Evolutionary conservation across 1,140 invertebrate species (phyloP).

Genomic region (Pygmarrhopalites habei): DNA sequence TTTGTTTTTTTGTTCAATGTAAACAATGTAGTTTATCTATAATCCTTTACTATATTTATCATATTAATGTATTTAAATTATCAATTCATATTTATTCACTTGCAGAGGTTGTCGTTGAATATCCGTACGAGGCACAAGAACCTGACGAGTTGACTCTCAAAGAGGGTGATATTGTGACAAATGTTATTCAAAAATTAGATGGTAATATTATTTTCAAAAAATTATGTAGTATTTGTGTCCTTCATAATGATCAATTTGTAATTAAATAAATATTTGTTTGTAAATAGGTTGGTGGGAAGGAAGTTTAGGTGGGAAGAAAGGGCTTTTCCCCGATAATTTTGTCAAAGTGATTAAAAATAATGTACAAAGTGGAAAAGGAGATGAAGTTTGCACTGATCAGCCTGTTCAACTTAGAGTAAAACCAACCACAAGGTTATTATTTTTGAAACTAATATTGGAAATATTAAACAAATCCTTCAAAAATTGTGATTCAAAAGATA

Average conservation of each 20-base stretch:
- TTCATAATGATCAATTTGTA: neutral
- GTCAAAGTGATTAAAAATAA: constrained; percentile 57
- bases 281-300: constrained; percentile 84
- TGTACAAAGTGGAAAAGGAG: neutral
- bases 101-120: constrained; percentile 53
- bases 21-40: too few relatives aligned
- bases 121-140: constrained; percentile 71
- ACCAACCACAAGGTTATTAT: neutral
- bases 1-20: too few relatives aligned
- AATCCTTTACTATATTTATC: too few relatives aligned
- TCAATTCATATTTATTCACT: neutral
- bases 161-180: constrained; percentile 82
- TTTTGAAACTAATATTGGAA: too few relatives aligned
- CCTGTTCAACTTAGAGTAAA: neutral
- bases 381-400: neutral
- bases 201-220: constrained; percentile 42
- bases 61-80: too few relatives aligned
- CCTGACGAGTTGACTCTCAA: constrained; percentile 73
- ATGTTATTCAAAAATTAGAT: constrained; percentile 71
- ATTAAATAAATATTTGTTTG: neutral
- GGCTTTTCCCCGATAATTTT: constrained; percentile 97
- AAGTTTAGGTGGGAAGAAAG: constrained; percentile 73
- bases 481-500: neutral
- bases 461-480: too few relatives aligned
- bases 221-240: neutral